Evolutionary conservation across 2,888 invertebrate species (phyloP).

Genomic region (Craniophora ligustri): DNA sequence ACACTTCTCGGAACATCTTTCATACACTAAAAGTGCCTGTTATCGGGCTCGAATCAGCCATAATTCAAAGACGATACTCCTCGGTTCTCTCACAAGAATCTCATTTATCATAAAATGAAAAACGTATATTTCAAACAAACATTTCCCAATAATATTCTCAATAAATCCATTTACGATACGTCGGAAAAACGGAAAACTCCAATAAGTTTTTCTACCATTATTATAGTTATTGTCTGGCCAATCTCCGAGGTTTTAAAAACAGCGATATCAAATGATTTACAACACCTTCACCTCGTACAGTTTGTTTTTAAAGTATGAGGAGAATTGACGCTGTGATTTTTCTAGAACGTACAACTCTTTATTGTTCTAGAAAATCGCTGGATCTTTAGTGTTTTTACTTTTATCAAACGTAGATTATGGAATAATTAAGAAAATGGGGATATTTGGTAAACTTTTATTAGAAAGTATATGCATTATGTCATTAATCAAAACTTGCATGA

Average conservation of each 20-base stretch:
- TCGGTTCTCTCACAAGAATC: neutral
- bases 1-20: neutral
- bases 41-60: neutral
- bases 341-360: neutral
- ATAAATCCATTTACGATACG: slow-evolving; percentile 27
- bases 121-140: slow-evolving; percentile 18
- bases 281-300: neutral
- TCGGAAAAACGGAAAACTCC: slow-evolving; percentile 24
- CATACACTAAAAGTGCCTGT: neutral
- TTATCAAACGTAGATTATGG: neutral
- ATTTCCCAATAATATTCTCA: slow-evolving; percentile 29
- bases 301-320: slow-evolving; percentile 6
- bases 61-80: neutral
- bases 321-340: slow-evolving; percentile 4
- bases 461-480: no score
- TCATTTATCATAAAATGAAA: slow-evolving; percentile 29
- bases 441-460: no score
- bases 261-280: slow-evolving; percentile 24
- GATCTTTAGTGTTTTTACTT: neutral
- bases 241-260: slow-evolving; percentile 36
- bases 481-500: neutral
- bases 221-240: slow-evolving; percentile 29
- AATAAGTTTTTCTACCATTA: slow-evolving; percentile 18
- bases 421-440: no score
- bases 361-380: neutral